Conservation (phyloP, 2,113 vertebrate genomes). For the Conger conger region DNA sequence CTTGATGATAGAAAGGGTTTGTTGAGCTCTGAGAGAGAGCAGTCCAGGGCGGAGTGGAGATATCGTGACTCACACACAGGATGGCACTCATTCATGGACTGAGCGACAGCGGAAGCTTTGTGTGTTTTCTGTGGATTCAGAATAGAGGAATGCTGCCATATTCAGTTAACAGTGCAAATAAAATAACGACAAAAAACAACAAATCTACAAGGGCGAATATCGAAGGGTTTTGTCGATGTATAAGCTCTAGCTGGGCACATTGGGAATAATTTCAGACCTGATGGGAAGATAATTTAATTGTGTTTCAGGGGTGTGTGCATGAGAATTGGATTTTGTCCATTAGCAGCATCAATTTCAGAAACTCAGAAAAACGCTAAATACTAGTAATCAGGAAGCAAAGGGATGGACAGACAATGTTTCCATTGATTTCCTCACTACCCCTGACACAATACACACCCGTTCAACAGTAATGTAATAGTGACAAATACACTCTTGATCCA, state of each 20-base stretch:
- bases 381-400: not conserved
- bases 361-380: not conserved
- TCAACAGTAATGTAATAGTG: too few relatives aligned
- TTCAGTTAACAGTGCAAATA: slow-evolving; percentile 17
- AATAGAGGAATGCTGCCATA: not conserved
- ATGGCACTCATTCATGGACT: not conserved
- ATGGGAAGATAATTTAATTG: not conserved
- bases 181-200: slow-evolving; percentile 7
- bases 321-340: slow-evolving; percentile 9
- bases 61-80: not conserved
- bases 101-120: slow-evolving; percentile 2
- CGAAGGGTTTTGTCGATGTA: not conserved
- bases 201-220: slow-evolving; percentile 21
- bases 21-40: not conserved
- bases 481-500: not conserved
- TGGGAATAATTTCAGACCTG: not conserved
- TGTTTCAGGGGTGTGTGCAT: not conserved
- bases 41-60: not conserved
- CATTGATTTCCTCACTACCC: not conserved
- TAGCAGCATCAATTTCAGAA: slow-evolving; percentile 5
- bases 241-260: not conserved
- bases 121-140: not conserved
- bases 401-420: not conserved
- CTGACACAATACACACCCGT: not conserved
- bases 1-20: not conserved